Conservation (phyloP, 2,113 vertebrate species). For the Seriola aureovittata region DNA sequence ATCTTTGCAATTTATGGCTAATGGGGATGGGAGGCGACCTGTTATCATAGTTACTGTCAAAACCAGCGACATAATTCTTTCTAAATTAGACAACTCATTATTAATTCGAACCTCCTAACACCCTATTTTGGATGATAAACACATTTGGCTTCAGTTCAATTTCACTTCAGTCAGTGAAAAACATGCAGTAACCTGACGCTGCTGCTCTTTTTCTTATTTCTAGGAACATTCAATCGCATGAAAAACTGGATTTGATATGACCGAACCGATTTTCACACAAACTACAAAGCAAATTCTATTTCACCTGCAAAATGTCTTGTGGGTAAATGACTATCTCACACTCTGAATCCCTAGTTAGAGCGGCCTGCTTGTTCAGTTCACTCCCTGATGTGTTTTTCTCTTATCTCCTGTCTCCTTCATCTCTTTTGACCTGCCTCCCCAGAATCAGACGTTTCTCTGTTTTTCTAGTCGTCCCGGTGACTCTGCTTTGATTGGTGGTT, state of each 20-base stretch:
- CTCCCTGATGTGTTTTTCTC: conserved; percentile 50
- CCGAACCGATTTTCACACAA: conserved; percentile 2
- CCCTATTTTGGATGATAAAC: not conserved
- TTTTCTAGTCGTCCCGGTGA: conserved; percentile 21
- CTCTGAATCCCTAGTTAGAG: not conserved
- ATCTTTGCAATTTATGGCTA: not conserved
- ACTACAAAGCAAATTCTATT: conserved; percentile 9
- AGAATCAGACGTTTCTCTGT: conserved; percentile 11
- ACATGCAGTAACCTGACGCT: not conserved
- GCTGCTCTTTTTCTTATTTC: not conserved
- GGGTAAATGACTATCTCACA: not conserved
- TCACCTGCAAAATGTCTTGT: not conserved
- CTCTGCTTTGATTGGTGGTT: conserved; percentile 48
- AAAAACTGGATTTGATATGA: conserved; percentile 25
- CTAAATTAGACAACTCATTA: not conserved
- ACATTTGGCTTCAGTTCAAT: not conserved
- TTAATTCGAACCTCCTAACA: not conserved
- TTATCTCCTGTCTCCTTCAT: conserved; percentile 20
- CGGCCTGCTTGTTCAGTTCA: conserved; percentile 14
- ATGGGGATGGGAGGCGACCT: not conserved
- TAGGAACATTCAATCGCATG: conserved; percentile 1
- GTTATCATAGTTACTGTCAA: not conserved
- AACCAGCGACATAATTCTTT: not conserved
- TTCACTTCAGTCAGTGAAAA: not conserved
- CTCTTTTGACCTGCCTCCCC: conserved; percentile 9